These are phyloP conservation scores for Verasper variegatus DNA, from an alignment of 2,113 vertebrate genomes.

Conservation along the genomic window DNA sequence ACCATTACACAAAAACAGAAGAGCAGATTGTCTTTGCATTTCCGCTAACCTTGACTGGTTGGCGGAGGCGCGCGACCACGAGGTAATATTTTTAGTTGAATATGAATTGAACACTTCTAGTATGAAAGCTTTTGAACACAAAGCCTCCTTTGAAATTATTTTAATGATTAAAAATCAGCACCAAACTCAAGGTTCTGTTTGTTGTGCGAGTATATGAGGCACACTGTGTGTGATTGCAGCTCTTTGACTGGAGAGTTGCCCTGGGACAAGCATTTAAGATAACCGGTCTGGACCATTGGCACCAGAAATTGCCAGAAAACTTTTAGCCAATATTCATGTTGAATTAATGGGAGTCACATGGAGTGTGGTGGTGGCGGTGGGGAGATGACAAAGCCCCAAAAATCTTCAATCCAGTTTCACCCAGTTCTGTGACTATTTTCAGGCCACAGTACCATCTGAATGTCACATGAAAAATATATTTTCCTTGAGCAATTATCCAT, in stretches of 20 bases:
- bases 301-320: neutral
- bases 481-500: slow-evolving; percentile 57
- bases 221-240: neutral
- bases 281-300: neutral
- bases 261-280: neutral
- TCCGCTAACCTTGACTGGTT: neutral
- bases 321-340: slow-evolving; percentile 2
- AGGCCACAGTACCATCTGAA: slow-evolving; percentile 54
- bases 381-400: slow-evolving; percentile 9
- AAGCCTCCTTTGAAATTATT: neutral
- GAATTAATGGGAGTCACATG: slow-evolving; percentile 33
- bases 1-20: neutral
- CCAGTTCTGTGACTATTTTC: slow-evolving; percentile 47
- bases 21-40: neutral
- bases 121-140: neutral
- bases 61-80: neutral
- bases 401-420: slow-evolving; percentile 39
- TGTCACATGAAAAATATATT: slow-evolving; percentile 68
- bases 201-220: neutral
- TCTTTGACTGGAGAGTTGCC: neutral
- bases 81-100: neutral
- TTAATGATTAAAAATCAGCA: neutral
- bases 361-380: neutral
- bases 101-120: neutral
- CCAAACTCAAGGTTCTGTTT: neutral